Conservation (phyloP, 2,888 invertebrate species). For the Exephanes ischioxanthus region DNA sequence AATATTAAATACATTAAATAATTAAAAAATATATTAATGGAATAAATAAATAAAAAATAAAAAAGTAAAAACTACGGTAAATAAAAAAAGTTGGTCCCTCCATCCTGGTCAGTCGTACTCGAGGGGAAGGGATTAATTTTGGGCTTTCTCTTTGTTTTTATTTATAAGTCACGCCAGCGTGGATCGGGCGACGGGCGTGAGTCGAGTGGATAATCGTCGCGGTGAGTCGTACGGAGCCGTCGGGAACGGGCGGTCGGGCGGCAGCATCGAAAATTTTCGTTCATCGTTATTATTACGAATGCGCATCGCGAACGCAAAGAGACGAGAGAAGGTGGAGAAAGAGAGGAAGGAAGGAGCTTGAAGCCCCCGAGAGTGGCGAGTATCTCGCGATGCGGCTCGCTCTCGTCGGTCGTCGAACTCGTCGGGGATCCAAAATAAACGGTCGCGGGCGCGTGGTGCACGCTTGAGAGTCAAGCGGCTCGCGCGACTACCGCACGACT, state of each 20-base stretch:
- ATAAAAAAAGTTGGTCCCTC: not conserved
- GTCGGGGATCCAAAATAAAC: conserved; percentile 78
- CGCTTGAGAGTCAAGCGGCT: conserved; percentile 48
- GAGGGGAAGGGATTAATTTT: not conserved
- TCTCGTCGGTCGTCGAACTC: conserved; percentile 77
- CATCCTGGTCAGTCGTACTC: not conserved
- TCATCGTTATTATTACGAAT: conserved; percentile 63
- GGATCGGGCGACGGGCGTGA: conserved; percentile 41
- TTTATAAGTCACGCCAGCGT: not conserved
- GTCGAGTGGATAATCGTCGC: conserved; percentile 50
- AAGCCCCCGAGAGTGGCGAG: conserved; percentile 27
- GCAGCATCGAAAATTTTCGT: conserved; percentile 57
- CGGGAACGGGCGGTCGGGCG: conserved; percentile 42
- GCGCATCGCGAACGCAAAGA: conserved; percentile 62
- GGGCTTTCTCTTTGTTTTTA: not conserved
- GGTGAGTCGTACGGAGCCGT: not conserved
- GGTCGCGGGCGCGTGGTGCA: conserved; percentile 65
- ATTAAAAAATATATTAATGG: no score
- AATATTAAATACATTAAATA: no score
- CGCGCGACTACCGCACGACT: conserved; percentile 57
- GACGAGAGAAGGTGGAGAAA: conserved; percentile 14
- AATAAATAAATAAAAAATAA: no score
- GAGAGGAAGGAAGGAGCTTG: conserved; percentile 48
- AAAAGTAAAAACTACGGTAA: no score
- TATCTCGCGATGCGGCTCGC: conserved; percentile 47